phyloP scores from a whole-genome alignment of 2,888 invertebrate species.

The Abrostola tripartita region DNA sequence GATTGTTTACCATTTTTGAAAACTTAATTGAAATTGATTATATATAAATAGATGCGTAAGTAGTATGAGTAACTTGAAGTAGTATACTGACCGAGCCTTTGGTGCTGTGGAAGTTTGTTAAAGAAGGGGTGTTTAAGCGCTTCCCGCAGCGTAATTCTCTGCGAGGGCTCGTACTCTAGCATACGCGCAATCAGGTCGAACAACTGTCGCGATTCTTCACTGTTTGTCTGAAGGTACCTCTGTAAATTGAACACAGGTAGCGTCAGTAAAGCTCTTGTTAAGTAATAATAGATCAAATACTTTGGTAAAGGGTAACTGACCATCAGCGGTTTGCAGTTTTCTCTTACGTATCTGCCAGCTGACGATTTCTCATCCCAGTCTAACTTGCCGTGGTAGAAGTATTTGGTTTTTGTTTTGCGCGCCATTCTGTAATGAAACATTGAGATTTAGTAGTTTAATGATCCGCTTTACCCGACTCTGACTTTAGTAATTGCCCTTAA shows the following conservation, averaged over 20 bases:
- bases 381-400: constrained; percentile 98
- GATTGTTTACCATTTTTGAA: no score
- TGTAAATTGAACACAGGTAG: constrained; percentile 72
- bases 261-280: constrained; percentile 1
- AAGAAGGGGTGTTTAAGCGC: constrained; percentile 98
- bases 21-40: neutral
- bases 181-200: constrained; percentile 98
- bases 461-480: constrained; percentile 13
- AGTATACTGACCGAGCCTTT: constrained; percentile 89
- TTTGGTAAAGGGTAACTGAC: constrained; percentile 87
- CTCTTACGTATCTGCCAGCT: constrained; percentile 98
- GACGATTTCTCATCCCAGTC: constrained; percentile 99
- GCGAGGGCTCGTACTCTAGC: constrained; percentile 98
- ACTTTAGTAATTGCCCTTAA: constrained; percentile 30
- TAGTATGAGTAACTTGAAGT: neutral
- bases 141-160: constrained; percentile 95
- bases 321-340: constrained; percentile 98
- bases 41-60: neutral
- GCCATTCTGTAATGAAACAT: constrained; percentile 91
- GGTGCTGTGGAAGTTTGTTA: constrained; percentile 93
- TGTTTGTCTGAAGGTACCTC: constrained; percentile 96
- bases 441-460: constrained; percentile 8
- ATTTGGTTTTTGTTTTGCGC: constrained; percentile 97
- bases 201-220: constrained; percentile 96
- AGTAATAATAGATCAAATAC: neutral